Conservation (phyloP, 2,888 invertebrate species). For the Sipha maydis region DNA sequence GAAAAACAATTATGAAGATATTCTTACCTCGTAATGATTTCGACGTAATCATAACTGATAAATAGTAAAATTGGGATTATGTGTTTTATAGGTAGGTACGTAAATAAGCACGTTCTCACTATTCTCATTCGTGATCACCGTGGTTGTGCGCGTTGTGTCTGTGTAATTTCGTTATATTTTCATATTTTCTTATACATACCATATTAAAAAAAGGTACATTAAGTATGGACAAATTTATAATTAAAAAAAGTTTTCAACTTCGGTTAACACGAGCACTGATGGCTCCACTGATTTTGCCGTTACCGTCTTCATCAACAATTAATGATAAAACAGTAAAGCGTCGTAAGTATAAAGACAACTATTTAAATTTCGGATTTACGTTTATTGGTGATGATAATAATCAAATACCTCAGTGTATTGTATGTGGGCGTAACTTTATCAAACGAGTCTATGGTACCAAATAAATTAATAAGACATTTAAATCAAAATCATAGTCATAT, state of each 20-base stretch:
- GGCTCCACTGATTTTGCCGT: not conserved
- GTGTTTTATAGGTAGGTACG: not conserved
- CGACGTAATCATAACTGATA: not conserved
- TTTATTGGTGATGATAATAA: not conserved
- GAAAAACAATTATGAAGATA: not conserved
- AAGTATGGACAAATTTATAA: not conserved
- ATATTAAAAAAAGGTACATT: not conserved
- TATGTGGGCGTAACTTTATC: conserved; percentile 57
- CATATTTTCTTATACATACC: not conserved
- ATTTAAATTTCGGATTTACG: conserved; percentile 8
- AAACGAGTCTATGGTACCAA: conserved; percentile 61
- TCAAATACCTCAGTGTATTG: too few species aligned
- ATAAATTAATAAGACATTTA: too few species aligned
- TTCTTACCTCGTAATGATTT: not conserved
- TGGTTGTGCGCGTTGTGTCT: not conserved
- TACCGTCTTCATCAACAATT: conserved; percentile 11
- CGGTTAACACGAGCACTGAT: not conserved
- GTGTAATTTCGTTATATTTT: not conserved
- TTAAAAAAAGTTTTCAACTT: not conserved
- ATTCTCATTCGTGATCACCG: not conserved
- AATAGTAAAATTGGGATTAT: not conserved
- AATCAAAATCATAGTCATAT: too few species aligned
- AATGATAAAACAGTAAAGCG: conserved; percentile 17
- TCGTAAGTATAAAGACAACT: conserved; percentile 65
- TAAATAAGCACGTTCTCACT: conserved; percentile 30